phyloP scores from a whole-genome alignment of 2,113 vertebrate species.

The Hemibagrus wyckioides region DNA sequence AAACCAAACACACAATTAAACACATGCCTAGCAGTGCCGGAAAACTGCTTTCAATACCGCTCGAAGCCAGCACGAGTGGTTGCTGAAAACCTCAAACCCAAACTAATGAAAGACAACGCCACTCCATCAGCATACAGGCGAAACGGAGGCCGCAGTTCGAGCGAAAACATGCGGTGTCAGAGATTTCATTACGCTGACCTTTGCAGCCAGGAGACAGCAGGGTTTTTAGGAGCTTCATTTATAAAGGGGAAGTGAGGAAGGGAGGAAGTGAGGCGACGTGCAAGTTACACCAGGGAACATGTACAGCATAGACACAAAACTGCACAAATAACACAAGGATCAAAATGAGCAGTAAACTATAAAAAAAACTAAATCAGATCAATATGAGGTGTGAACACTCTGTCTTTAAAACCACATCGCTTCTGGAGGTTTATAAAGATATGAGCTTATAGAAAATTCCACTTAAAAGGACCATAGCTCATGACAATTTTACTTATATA shows the following conservation, averaged over 20 bases:
- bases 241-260: neutral
- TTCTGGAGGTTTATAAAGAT: neutral
- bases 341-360: neutral
- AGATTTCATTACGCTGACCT: constrained; percentile 26
- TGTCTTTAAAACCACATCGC: neutral
- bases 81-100: constrained; percentile 52
- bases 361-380: neutral
- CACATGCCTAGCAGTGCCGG: constrained; percentile 71
- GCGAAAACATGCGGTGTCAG: constrained; percentile 22
- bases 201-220: constrained; percentile 9
- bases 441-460: neutral
- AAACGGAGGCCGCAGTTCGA: constrained; percentile 23
- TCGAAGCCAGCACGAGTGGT: constrained; percentile 29
- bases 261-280: neutral
- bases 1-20: constrained; percentile 88
- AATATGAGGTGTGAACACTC: neutral
- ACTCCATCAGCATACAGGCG: constrained; percentile 22
- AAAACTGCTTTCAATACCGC: constrained; percentile 71
- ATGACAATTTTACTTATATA: neutral
- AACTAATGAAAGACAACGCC: constrained; percentile 45
- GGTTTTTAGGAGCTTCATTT: neutral
- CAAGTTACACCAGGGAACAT: neutral
- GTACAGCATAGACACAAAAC: neutral
- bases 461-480: neutral
- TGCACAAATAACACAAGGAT: neutral